Evolutionary conservation across 2,797 vertebrate species (phyloP).

Genomic region (Parauchenoglanis ngamensis): DNA sequence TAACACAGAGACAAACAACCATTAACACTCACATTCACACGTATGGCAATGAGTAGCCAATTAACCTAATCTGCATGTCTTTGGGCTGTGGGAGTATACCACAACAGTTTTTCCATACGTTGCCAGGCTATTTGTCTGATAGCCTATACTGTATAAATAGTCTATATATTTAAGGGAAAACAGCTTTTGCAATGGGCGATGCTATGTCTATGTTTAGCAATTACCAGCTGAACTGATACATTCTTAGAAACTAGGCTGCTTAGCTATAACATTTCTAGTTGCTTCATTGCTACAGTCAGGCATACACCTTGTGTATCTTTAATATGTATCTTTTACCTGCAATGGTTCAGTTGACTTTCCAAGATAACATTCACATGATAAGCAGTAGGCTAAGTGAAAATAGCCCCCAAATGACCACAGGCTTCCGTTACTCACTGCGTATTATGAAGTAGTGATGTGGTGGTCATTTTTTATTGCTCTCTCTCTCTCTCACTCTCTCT

Average conservation of each 20-base stretch:
- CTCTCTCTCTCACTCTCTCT: too few species aligned
- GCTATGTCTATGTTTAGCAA: neutral
- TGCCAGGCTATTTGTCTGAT: neutral
- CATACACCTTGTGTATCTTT: neutral
- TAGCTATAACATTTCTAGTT: neutral
- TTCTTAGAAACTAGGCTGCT: neutral
- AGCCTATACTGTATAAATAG: too few species aligned
- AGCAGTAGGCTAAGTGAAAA: neutral
- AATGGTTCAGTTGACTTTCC: neutral
- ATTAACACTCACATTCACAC: too few species aligned
- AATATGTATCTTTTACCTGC: neutral
- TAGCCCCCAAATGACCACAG: neutral
- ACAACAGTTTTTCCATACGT: too few species aligned
- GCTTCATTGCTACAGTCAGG: neutral
- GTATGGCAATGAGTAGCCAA: too few species aligned
- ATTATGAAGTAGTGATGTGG: neutral
- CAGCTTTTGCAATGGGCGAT: too few species aligned
- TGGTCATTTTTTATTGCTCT: neutral
- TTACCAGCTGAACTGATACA: neutral
- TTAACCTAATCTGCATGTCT: too few species aligned
- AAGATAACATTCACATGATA: constrained; percentile 23
- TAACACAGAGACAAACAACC: too few species aligned
- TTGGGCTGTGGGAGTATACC: too few species aligned
- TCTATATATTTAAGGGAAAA: too few species aligned
- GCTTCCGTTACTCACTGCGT: neutral